Percentiles rank a stretch among this genome's conserved stretches.
Evolutionary conservation across 2,797 vertebrate species (phyloP).

Genomic region (Rhinogobio ventralis): DNA sequence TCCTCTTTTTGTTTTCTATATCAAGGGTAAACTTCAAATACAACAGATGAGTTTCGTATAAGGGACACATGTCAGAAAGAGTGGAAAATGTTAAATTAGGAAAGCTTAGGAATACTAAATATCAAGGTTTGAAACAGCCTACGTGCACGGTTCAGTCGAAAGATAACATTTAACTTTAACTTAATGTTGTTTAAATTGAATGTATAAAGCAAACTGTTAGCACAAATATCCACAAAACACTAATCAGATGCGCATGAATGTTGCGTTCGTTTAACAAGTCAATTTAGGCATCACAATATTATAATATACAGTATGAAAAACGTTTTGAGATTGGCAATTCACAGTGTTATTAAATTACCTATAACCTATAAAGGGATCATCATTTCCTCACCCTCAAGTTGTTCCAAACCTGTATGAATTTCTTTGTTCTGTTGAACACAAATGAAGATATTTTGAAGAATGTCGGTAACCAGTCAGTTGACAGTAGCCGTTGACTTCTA

Average conservation of each 20-base stretch:
- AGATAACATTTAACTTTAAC: not conserved
- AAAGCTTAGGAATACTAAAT: not conserved
- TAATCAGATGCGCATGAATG: not conserved
- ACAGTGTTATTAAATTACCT: not conserved
- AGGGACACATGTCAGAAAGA: not conserved
- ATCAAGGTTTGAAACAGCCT: not conserved
- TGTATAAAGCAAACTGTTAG: not conserved
- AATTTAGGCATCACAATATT: not conserved
- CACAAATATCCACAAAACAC: not conserved
- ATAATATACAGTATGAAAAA: not conserved
- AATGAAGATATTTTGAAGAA: no score
- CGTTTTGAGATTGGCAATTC: not conserved
- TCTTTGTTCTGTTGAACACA: no score
- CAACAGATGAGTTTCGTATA: not conserved
- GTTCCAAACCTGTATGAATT: no score
- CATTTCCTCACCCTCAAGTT: no score
- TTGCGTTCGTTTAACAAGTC: not conserved
- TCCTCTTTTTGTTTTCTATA: constrained; percentile 14
- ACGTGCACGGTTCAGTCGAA: not conserved
- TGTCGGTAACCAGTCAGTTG: no score
- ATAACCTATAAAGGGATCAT: no score
- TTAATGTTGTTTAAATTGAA: not conserved
- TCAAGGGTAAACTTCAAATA: not conserved
- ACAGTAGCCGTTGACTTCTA: no score
- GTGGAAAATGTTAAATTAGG: not conserved